phyloP scores from a whole-genome alignment of 2,888 invertebrate species.

The Spodoptera picta region DNA sequence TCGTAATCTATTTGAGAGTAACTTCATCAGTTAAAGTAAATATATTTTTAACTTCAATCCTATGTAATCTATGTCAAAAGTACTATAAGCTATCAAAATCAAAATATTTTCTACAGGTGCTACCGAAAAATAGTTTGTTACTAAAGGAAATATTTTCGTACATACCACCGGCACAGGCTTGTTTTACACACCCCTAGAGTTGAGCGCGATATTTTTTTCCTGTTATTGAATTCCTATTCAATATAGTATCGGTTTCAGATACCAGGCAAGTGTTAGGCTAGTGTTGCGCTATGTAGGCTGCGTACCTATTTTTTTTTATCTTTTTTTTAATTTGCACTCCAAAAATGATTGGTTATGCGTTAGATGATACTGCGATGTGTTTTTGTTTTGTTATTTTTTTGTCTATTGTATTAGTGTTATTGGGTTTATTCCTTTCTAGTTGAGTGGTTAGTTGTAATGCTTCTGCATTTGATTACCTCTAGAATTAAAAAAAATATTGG shows the following conservation, averaged over 20 bases:
- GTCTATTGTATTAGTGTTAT: too few relatives aligned
- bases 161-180: slow-evolving; percentile 1
- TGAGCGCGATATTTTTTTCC: slow-evolving; percentile 36
- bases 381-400: too few relatives aligned
- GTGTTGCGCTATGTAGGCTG: slow-evolving; percentile 9
- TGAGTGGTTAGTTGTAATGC: too few relatives aligned
- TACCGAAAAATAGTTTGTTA: slow-evolving; percentile 9
- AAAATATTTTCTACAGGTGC: slow-evolving; percentile 13
- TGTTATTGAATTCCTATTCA: slow-evolving; percentile 49
- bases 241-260: slow-evolving; percentile 39
- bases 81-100: neutral
- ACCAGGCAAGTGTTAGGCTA: slow-evolving; percentile 7
- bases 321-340: slow-evolving; percentile 3
- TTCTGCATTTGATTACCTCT: too few relatives aligned
- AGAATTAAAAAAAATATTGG: too few relatives aligned
- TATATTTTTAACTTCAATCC: too few relatives aligned
- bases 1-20: too few relatives aligned
- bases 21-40: too few relatives aligned
- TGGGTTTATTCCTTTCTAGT: too few relatives aligned
- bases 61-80: neutral
- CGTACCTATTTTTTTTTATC: neutral
- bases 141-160: slow-evolving; percentile 15
- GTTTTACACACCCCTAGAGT: slow-evolving; percentile 22
- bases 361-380: too few relatives aligned
- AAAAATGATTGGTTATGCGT: slow-evolving; percentile 3